Percentiles rank a stretch among this genome's conserved stretches.
Evolutionary conservation across 1,140 invertebrate genomes (phyloP).

Genomic region (Pseudomyrmex concolor): DNA sequence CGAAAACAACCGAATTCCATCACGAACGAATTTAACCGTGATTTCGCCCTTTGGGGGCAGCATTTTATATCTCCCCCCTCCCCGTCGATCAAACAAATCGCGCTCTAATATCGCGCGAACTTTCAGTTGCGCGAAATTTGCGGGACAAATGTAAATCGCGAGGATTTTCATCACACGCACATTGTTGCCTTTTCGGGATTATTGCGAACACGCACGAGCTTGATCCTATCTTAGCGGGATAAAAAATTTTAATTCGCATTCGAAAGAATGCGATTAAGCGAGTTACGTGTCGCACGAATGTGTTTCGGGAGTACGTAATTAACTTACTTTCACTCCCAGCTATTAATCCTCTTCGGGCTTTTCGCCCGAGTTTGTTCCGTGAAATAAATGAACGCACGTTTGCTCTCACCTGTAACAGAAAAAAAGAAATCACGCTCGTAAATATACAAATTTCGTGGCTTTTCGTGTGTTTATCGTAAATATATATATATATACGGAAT

Average conservation of each 20-base stretch:
- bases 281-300: conserved; percentile 1
- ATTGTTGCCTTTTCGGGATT: background rate
- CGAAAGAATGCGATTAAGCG: conserved; percentile 20
- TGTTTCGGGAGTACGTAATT: conserved; percentile 6
- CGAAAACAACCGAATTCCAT: conserved; percentile 11
- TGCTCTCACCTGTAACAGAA: conserved; percentile 55
- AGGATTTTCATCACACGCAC: too few relatives aligned
- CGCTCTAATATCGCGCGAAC: background rate
- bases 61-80: background rate
- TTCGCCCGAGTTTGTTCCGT: background rate
- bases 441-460: background rate
- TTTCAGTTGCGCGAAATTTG: too few relatives aligned
- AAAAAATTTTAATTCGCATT: background rate
- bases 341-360: conserved; percentile 8
- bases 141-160: too few relatives aligned
- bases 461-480: background rate
- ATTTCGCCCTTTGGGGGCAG: too few relatives aligned
- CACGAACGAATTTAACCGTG: background rate
- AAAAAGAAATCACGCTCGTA: background rate
- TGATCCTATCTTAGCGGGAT: background rate
- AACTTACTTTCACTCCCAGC: conserved; percentile 18
- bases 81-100: background rate
- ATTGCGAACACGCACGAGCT: too few relatives aligned
- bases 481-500: background rate
- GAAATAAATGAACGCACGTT: conserved; percentile 8